Evolutionary conservation across 2,888 invertebrate genomes (phyloP), one percentile per base, ranked within the genome.

Genomic region (Chironomus riparius): DNA sequence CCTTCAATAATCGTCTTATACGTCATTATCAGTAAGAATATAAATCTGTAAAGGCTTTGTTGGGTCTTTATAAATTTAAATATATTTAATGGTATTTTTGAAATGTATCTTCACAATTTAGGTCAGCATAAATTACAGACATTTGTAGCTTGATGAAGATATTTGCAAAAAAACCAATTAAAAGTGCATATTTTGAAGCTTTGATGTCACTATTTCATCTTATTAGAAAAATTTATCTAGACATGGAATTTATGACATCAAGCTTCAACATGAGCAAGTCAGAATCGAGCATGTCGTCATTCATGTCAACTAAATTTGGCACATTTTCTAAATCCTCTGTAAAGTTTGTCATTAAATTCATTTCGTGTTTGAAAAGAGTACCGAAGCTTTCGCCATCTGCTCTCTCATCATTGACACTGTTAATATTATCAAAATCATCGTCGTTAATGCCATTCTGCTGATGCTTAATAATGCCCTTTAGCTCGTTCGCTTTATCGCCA

Each of bases 401-500:
- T 22, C 47, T 28, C n/a, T 76, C 76, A 21, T 68, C 24, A 50
- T 69, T 76, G 68, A 56, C 56, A 61, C 69, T 48, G 68, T 18
- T 69, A 13, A 76, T 69, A 68, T 76, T 47, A 18, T 76, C 76
- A 28, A 76, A 76, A 22, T 76, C 76, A 47, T 69, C 47, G 13
- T 65, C 22, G 65, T 24, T 22, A 65, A 21, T 65, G 13, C 5
- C 21, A 65, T 65, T 22, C 65, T 65, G 21, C 22, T 24, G 22
- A 13, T 56, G 56, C 18, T 65, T 50, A n/a, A 76, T 68, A 28
- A 76, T 56, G 15, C 69, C 69, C 69, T 76, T 76, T 28, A 76
- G 15, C 47, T 76, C 76, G 28, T 50, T 56, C 18, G 76, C 69
- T 38, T 76, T 68, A 4, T 82, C 82, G 2, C 81, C 82, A 78